phyloP scores from a whole-genome alignment of 2,113 vertebrate genomes.

The Vanacampus margaritifer region DNA sequence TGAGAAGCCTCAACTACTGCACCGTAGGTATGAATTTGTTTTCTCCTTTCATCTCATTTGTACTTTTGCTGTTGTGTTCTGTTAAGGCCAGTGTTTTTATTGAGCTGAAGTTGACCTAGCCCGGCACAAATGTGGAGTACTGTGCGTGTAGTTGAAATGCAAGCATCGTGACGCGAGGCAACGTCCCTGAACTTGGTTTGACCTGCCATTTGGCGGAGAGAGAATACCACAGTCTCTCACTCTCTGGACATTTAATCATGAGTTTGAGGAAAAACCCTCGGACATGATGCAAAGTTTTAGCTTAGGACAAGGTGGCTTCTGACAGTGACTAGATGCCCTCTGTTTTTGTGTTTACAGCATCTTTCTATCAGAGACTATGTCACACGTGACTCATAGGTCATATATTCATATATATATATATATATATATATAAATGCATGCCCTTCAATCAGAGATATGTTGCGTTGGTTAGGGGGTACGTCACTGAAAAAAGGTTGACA shows the following conservation, averaged over 20 bases:
- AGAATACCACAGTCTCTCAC: background rate
- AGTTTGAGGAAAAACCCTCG: background rate
- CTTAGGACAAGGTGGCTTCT: background rate
- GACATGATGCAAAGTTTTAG: slow-evolving; percentile 8
- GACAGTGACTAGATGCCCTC: background rate
- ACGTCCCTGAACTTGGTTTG: slow-evolving; percentile 52
- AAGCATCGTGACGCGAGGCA: slow-evolving; percentile 46
- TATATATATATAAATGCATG: too few species aligned
- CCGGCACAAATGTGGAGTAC: slow-evolving; percentile 7
- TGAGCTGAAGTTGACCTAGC: background rate
- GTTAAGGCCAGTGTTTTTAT: slow-evolving; percentile 39
- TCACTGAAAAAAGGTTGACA: too few species aligned
- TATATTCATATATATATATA: too few species aligned
- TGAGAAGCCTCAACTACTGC: slow-evolving; percentile 65
- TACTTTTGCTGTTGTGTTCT: slow-evolving; percentile 20
- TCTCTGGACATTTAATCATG: background rate
- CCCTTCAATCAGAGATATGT: too few species aligned
- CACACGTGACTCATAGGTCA: background rate
- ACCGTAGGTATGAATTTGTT: slow-evolving; percentile 73
- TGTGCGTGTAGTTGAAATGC: slow-evolving; percentile 48
- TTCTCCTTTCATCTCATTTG: slow-evolving; percentile 17
- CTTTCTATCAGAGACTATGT: background rate
- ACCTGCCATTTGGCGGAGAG: slow-evolving; percentile 42
- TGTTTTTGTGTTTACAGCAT: background rate
- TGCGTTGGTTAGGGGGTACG: too few species aligned